phyloP scores from a whole-genome alignment of 1,140 invertebrate species.

The Zaprionus kolodkinae region DNA sequence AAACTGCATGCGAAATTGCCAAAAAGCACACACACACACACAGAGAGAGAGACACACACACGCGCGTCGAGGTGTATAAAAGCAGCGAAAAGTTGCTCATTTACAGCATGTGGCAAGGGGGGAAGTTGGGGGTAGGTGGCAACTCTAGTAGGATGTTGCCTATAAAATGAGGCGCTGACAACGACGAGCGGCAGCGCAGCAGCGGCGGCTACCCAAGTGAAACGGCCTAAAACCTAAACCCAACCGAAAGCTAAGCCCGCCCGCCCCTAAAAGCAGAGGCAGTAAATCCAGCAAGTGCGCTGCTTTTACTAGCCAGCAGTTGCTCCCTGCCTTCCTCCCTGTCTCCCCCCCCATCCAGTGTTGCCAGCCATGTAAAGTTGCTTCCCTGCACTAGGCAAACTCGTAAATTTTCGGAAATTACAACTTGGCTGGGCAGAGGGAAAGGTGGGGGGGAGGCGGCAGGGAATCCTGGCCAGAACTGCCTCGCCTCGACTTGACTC shows the following conservation, averaged over 20 bases:
- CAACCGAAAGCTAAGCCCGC: constrained; percentile 3
- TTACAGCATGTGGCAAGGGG: constrained; percentile 45
- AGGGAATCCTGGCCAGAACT: constrained; percentile 58
- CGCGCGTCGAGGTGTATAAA: constrained; percentile 25
- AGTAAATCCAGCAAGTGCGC: constrained; percentile 66
- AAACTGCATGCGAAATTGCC: constrained; percentile 79
- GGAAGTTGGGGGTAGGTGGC: background rate
- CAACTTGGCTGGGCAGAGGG: constrained; percentile 46
- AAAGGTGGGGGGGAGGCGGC: background rate
- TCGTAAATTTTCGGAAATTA: constrained; percentile 80
- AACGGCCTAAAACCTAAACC: constrained; percentile 20
- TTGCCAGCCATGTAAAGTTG: background rate
- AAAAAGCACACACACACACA: constrained; percentile 56
- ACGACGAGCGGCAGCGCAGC: constrained; percentile 34
- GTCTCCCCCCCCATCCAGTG: background rate
- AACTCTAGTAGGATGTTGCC: constrained; percentile 45
- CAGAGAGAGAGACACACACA: constrained; percentile 22
- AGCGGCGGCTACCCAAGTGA: constrained; percentile 29
- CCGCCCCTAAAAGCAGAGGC: constrained; percentile 56
- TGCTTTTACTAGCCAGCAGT: constrained; percentile 28
- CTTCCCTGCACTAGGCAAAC: constrained; percentile 55
- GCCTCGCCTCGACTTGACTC: constrained; percentile 35
- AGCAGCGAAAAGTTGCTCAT: constrained; percentile 69
- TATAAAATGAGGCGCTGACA: constrained; percentile 78
- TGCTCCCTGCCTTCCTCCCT: background rate